Evolutionary conservation across 2,113 vertebrate species (phyloP).

Genomic region (Lipophrys pholis): DNA sequence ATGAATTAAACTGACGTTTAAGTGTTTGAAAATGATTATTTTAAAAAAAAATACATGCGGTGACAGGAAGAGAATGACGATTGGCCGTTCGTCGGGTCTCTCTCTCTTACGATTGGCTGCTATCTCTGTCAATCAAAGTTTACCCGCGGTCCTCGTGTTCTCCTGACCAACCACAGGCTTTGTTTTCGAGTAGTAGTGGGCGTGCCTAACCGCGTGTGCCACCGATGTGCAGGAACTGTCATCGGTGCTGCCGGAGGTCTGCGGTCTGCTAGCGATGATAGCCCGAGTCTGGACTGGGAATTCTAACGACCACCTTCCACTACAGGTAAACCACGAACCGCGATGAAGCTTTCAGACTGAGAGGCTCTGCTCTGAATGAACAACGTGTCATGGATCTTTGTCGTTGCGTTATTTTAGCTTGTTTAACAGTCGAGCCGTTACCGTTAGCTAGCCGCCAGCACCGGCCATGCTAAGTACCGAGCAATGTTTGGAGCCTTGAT

Average conservation of each 20-base stretch:
- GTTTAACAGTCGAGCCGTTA: background rate
- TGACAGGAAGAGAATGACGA: slow-evolving; percentile 58
- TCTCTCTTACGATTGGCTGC: slow-evolving; percentile 46
- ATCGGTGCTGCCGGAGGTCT: slow-evolving; percentile 37
- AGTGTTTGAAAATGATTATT: background rate
- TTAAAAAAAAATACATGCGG: background rate
- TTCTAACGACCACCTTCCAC: slow-evolving; percentile 25
- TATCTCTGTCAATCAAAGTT: slow-evolving; percentile 40
- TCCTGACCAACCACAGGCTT: slow-evolving; percentile 77
- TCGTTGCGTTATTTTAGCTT: background rate
- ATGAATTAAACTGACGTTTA: background rate
- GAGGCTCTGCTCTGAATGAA: background rate
- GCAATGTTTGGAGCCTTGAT: slow-evolving; percentile 2
- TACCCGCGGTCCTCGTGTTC: slow-evolving; percentile 24
- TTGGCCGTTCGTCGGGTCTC: slow-evolving; percentile 60
- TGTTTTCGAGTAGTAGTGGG: slow-evolving; percentile 83
- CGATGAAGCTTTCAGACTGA: background rate
- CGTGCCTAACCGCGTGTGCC: slow-evolving; percentile 72
- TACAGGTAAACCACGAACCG: slow-evolving; percentile 57
- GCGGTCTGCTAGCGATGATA: slow-evolving; percentile 62
- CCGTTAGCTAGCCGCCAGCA: slow-evolving; percentile 46
- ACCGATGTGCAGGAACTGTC: slow-evolving; percentile 67
- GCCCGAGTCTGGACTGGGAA: slow-evolving; percentile 36
- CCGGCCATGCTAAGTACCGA: slow-evolving; percentile 45
- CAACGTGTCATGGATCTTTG: background rate